A percentile compares a stretch with the other conserved stretches of the same genome.
Conservation (phyloP, 2,113 vertebrate genomes). For the Psittacara wagleri region DNA sequence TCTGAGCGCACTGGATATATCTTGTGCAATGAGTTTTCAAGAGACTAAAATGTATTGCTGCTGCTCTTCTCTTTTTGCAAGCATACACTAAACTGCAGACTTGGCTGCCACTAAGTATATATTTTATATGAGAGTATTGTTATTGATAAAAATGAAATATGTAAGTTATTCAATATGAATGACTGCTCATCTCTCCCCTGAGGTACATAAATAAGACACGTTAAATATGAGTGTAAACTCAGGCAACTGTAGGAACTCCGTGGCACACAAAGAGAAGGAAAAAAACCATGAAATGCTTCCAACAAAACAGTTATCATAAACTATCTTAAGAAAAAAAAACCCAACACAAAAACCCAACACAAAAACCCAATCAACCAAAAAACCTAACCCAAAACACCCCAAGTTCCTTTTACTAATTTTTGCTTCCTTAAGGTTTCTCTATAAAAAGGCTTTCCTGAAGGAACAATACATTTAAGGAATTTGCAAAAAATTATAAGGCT, state of each 20-base stretch:
- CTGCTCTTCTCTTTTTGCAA: slow-evolving; percentile 1
- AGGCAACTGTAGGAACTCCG: background rate
- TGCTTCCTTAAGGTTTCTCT: background rate
- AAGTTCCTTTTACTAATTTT: background rate
- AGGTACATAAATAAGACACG: slow-evolving; percentile 9
- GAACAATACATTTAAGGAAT: background rate
- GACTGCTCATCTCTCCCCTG: slow-evolving; percentile 26
- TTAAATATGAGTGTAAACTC: background rate
- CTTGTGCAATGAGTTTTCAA: background rate
- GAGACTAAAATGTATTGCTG: background rate
- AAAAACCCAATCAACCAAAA: background rate
- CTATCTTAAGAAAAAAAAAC: background rate
- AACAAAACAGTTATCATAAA: background rate
- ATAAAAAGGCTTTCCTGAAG: background rate
- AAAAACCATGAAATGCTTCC: background rate
- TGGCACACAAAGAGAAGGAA: background rate
- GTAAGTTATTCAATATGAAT: slow-evolving; percentile 58
- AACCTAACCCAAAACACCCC: background rate
- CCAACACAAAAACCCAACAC: background rate
- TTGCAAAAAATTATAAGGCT: background rate
- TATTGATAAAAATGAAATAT: slow-evolving; percentile 31
- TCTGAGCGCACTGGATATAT: background rate
- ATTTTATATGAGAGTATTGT: background rate
- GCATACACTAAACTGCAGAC: background rate
- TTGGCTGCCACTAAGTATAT: background rate